Conservation (phyloP, 1,140 invertebrate species). For the Drosophila saltans region DNA sequence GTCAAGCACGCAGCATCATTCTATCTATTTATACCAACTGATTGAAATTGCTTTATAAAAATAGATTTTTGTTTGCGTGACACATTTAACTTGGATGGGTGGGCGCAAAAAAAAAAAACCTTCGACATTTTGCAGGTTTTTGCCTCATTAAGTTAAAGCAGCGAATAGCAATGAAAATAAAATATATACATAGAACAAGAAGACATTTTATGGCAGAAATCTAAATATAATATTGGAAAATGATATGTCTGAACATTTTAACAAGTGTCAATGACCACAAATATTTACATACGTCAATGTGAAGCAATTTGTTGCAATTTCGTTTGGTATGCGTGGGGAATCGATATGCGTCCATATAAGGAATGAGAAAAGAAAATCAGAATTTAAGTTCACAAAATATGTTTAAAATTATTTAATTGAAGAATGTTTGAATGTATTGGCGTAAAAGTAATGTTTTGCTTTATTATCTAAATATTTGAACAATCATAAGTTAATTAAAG, state of each 20-base stretch:
- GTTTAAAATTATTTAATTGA: too few relatives aligned
- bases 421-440: too few relatives aligned
- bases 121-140: background rate
- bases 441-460: too few relatives aligned
- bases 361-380: too few relatives aligned
- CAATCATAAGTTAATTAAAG: too few relatives aligned
- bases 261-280: background rate
- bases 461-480: too few relatives aligned
- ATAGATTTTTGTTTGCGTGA: slow-evolving; percentile 35
- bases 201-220: background rate
- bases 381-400: too few relatives aligned
- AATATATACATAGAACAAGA: too few relatives aligned
- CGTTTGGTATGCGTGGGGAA: too few relatives aligned
- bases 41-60: slow-evolving; percentile 40
- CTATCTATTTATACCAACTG: slow-evolving; percentile 16
- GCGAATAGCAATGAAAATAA: too few relatives aligned
- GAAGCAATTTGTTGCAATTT: background rate
- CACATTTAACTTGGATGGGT: background rate
- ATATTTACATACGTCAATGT: background rate
- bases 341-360: too few relatives aligned
- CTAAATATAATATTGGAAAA: background rate
- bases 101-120: background rate
- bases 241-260: background rate
- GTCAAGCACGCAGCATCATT: background rate
- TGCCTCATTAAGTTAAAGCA: background rate